Evolutionary conservation across 2,113 vertebrate species (phyloP).

Genomic region (Suricata suricatta): DNA sequence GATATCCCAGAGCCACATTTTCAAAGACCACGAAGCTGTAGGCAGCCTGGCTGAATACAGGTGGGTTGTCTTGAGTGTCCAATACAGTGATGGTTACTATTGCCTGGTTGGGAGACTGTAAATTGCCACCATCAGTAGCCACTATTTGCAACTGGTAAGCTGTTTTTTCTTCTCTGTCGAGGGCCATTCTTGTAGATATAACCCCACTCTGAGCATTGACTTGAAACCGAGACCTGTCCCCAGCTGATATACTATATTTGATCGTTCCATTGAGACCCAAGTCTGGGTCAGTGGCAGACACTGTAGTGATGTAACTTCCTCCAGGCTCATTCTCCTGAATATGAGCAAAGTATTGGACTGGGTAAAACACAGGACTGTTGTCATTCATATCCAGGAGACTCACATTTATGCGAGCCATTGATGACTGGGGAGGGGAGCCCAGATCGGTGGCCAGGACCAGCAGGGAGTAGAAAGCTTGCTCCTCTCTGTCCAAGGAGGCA

Average conservation of each 20-base stretch:
- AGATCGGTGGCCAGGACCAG: constrained; percentile 91
- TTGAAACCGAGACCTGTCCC: constrained; percentile 93
- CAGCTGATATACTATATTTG: constrained; percentile 93
- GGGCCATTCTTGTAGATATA: constrained; percentile 91
- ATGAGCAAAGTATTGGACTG: constrained; percentile 96
- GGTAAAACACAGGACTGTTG: constrained; percentile 97
- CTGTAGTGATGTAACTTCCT: constrained; percentile 90
- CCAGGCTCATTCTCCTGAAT: constrained; percentile 96
- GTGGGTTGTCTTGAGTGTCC: constrained; percentile 97
- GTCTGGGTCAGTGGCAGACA: constrained; percentile 95
- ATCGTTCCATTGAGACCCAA: constrained; percentile 94
- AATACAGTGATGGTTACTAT: constrained; percentile 96
- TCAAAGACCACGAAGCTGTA: constrained; percentile 99
- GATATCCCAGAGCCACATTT: constrained; percentile 91
- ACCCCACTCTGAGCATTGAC: constrained; percentile 91
- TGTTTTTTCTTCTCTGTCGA: constrained; percentile 96
- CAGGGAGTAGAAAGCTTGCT: constrained; percentile 89
- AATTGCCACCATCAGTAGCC: constrained; percentile 92
- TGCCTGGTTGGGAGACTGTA: constrained; percentile 92
- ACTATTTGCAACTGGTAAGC: constrained; percentile 94
- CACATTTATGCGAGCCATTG: constrained; percentile 89
- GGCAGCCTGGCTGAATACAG: constrained; percentile 91
- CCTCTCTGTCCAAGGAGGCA: constrained; percentile 92
- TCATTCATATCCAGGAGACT: constrained; percentile 95
- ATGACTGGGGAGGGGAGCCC: constrained; percentile 91